phyloP scores from a whole-genome alignment of 2,888 invertebrate genomes.

The Mycalesis mineus region DNA sequence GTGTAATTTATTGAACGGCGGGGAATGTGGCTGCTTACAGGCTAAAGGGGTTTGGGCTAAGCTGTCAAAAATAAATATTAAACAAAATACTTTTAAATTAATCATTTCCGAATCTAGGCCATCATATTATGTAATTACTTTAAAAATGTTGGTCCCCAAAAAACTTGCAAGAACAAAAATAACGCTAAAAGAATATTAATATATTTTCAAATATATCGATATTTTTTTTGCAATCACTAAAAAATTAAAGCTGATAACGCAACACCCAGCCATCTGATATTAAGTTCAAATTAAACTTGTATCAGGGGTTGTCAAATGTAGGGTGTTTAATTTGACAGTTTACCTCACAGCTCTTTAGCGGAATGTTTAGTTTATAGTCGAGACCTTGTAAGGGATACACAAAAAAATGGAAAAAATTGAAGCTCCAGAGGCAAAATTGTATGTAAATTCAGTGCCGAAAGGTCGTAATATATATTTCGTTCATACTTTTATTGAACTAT shows the following conservation, averaged over 20 bases:
- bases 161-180: no score
- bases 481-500: background rate
- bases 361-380: background rate
- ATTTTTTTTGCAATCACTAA: no score
- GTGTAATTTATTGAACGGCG: constrained; percentile 52
- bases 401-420: constrained; percentile 35
- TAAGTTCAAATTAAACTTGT: no score
- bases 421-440: constrained; percentile 56
- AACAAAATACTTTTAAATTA: no score
- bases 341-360: background rate
- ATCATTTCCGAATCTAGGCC: no score
- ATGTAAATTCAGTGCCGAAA: constrained; percentile 32
- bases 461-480: background rate
- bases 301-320: no score
- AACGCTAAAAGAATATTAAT: no score
- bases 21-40: background rate
- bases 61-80: background rate
- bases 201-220: no score
- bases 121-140: no score
- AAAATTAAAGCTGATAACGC: no score
- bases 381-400: constrained; percentile 50
- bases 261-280: no score
- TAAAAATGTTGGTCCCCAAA: no score
- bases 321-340: constrained; percentile 23
- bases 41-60: background rate